A percentile compares a stretch with the other conserved stretches of the same genome.
Conservation (phyloP, 1,140 invertebrate species). For the Drosophila gunungcola region DNA sequence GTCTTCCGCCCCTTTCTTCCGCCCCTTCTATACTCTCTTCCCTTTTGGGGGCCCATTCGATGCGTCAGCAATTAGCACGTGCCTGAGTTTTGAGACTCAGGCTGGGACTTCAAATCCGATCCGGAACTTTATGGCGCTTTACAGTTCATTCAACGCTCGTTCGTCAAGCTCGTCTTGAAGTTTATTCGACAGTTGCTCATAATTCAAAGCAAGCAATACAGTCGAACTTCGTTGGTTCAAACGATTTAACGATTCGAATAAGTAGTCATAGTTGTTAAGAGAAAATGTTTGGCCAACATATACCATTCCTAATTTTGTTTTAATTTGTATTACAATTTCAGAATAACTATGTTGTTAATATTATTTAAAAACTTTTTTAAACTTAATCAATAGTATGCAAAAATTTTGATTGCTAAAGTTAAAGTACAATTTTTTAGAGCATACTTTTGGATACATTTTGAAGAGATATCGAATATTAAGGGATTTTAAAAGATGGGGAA, state of each 20-base stretch:
- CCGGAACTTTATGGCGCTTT: slow-evolving; percentile 75
- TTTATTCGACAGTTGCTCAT: slow-evolving; percentile 37
- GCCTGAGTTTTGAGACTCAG: slow-evolving; percentile 32
- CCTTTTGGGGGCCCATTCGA: slow-evolving; percentile 19
- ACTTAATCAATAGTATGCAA: background rate
- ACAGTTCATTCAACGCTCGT: slow-evolving; percentile 59
- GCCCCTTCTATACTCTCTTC: background rate
- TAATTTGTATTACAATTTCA: no score
- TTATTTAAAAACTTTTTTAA: background rate
- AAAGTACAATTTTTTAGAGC: background rate
- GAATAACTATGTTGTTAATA: no score
- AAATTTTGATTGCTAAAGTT: background rate
- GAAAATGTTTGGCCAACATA: background rate
- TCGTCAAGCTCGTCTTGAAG: slow-evolving; percentile 52
- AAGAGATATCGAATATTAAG: background rate
- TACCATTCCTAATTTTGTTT: no score
- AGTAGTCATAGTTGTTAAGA: background rate
- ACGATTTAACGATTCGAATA: background rate
- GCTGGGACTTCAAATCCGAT: slow-evolving; percentile 35
- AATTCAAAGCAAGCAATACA: slow-evolving; percentile 10
- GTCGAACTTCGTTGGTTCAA: slow-evolving; percentile 1
- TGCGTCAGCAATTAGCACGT: slow-evolving; percentile 80
- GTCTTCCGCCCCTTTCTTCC: slow-evolving; percentile 1
- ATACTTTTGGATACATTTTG: background rate
- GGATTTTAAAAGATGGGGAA: no score